Percentiles rank a stretch among this genome's conserved stretches.
phyloP scores from a whole-genome alignment of 2,113 vertebrate genomes.

The Actenoides hombroni region DNA sequence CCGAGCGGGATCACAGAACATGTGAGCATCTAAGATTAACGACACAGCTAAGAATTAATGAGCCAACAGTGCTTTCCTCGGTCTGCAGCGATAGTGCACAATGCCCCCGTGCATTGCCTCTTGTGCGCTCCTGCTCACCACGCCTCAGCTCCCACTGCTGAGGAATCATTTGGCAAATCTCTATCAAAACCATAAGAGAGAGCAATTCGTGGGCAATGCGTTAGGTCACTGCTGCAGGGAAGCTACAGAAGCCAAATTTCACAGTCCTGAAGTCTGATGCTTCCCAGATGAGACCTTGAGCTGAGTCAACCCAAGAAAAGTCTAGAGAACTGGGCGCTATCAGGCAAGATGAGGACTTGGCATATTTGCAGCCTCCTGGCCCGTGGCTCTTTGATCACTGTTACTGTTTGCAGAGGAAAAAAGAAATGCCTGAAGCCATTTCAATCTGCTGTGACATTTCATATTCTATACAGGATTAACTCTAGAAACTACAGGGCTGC shows the following conservation, averaged over 20 bases:
- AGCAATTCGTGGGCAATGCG: neutral
- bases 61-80: neutral
- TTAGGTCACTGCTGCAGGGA: neutral
- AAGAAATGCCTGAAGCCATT: neutral
- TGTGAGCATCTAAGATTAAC: slow-evolving; percentile 9
- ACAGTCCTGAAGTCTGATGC: neutral
- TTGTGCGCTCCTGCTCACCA: neutral
- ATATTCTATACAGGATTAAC: neutral
- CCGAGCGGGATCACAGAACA: neutral
- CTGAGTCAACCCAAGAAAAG: neutral
- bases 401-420: neutral
- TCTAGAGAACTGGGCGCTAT: neutral
- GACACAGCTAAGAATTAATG: slow-evolving; percentile 1
- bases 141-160: neutral
- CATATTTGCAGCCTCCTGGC: neutral
- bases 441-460: neutral
- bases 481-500: neutral
- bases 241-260: neutral
- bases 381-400: neutral
- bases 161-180: neutral
- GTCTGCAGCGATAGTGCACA: neutral
- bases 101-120: neutral
- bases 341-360: neutral
- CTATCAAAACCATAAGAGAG: neutral
- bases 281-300: neutral